Base-by-base conservation (phyloP, 2,113 vertebrate genomes). In the Chionis minor region DNA sequence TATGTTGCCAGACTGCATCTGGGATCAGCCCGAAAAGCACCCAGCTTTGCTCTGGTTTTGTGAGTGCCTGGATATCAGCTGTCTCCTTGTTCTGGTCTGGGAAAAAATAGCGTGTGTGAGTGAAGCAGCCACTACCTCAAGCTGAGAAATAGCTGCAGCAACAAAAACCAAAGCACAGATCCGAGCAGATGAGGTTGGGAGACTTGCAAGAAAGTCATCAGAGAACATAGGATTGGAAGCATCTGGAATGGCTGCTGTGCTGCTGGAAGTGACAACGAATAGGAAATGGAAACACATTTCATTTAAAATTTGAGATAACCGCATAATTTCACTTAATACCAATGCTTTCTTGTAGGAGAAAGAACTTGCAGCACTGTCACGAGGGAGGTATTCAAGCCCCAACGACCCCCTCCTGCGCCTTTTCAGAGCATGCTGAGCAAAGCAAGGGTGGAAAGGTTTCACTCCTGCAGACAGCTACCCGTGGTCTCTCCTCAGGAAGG, bases 71-170 rank as follows among this genome's bases (percentile, higher is more conserved):
- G 32, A 12, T 62, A 54, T 51, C 59, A 62, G n/a, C 40, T 67
- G 19, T 35, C 28, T 45, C 55, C 23, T 13, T 83, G 40, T 33
- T 59, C 8, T 44, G 28, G 21, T 30, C 24, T 26, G 19, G 33
- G 33, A 28, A 42, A 63, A 56, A 88, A 88, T 4, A 44, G 13
- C 4, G 5, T 2, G 1, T n/a, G 26, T 0, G 1, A 13, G 18
- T 56, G 44, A 84, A 88, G 45, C 22, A 44, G 40, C 56, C 26
- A 54, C n/a, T 44, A 66, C 30, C 44, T 21, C 51, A 75, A 42
- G 22, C 33, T 81, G 51, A 54, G 44, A 70, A 85, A 59, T 12
- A 84, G 13, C 38, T 70, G 38, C 44, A 54, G 55, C 33, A 28
- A 65, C 17, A 84, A 49, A 51, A 88, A 52, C 4, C 0, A 1